A percentile compares a stretch with the other conserved stretches of the same genome.
phyloP scores from a whole-genome alignment of 2,113 vertebrate species.

The Aldabrachelys gigantea region DNA sequence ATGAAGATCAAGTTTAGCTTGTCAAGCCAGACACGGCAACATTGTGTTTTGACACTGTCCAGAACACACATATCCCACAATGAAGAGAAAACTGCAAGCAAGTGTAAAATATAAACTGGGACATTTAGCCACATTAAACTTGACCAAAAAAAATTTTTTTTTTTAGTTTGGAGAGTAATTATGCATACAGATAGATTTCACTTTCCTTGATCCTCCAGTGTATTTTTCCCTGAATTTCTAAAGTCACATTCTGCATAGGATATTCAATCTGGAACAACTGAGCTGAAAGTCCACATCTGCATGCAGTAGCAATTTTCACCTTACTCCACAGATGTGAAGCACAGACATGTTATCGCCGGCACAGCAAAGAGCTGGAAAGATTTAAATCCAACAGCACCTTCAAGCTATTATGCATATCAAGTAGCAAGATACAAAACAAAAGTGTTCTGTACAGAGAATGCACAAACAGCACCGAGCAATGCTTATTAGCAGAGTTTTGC shows the following conservation, averaged over 20 bases:
- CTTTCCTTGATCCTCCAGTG: too few relatives aligned
- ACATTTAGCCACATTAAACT: neutral
- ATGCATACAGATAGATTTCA: neutral
- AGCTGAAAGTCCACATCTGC: neutral
- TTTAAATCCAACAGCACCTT: neutral
- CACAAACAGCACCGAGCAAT: neutral
- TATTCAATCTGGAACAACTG: neutral
- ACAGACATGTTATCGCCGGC: neutral
- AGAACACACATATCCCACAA: neutral
- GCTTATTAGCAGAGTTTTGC: slow-evolving; percentile 15
- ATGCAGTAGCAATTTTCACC: slow-evolving; percentile 1
- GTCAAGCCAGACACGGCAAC: neutral
- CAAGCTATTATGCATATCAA: neutral
- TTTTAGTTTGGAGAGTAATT: neutral
- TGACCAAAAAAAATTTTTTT: neutral
- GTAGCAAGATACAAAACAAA: neutral
- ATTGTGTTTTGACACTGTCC: neutral
- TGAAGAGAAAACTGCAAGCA: neutral
- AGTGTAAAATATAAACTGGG: neutral
- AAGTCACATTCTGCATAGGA: neutral
- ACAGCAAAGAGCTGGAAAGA: neutral
- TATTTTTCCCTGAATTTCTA: neutral
- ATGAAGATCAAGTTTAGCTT: neutral
- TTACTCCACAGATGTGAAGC: neutral
- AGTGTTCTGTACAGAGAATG: neutral